Conservation (phyloP, 2,888 invertebrate species). For the Dinocampus coccinellae region DNA sequence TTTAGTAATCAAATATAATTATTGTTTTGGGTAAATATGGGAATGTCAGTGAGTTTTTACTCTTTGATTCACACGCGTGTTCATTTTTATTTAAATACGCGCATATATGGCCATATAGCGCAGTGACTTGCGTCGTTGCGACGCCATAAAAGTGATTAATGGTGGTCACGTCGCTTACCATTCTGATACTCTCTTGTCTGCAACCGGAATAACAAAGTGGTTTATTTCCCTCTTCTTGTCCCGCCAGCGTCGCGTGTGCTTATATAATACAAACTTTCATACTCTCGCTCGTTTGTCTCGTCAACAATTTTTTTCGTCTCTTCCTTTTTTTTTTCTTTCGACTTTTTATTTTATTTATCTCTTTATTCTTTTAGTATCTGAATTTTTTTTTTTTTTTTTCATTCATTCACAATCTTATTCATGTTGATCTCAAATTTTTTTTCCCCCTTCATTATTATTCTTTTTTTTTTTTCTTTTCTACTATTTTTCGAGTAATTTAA, state of each 20-base stretch:
- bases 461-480: no score
- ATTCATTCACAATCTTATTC: neutral
- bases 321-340: no score
- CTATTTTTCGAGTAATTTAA: no score
- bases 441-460: neutral
- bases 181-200: slow-evolving; percentile 62
- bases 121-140: slow-evolving; percentile 66
- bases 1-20: no score
- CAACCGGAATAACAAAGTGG: slow-evolving; percentile 64
- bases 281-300: slow-evolving; percentile 5
- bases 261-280: neutral
- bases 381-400: neutral
- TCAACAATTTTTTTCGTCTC: slow-evolving; percentile 1
- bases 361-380: no score
- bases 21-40: neutral
- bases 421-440: neutral
- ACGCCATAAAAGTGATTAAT: slow-evolving; percentile 68
- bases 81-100: slow-evolving; percentile 22
- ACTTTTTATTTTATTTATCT: no score
- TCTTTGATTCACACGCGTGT: slow-evolving; percentile 21
- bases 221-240: slow-evolving; percentile 21
- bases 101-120: slow-evolving; percentile 35
- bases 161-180: slow-evolving; percentile 63
- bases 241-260: neutral
- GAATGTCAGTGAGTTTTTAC: neutral